Conservation (phyloP, 2,888 invertebrate genomes). For the Ptilodon capucinus region DNA sequence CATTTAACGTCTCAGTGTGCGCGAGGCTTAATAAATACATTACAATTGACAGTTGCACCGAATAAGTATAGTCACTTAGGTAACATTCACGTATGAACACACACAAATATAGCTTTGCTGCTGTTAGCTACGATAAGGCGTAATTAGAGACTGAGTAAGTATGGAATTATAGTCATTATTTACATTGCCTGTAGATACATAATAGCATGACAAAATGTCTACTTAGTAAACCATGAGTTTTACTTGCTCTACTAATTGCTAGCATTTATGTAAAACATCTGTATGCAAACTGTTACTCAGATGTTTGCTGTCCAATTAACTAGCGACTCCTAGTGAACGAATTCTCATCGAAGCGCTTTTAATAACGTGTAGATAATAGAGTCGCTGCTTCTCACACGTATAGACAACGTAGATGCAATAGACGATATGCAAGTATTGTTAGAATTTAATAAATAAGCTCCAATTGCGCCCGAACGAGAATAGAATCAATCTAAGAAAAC, state of each 20-base stretch:
- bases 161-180: background rate
- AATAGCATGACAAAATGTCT: background rate
- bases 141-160: background rate
- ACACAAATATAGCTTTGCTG: slow-evolving; percentile 27
- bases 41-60: slow-evolving; percentile 34
- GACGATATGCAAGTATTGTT: no score
- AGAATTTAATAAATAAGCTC: no score
- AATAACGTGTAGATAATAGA: no score
- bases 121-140: slow-evolving; percentile 11
- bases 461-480: slow-evolving; percentile 5
- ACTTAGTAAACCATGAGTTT: background rate
- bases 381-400: no score
- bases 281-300: no score
- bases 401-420: no score
- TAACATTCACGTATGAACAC: slow-evolving; percentile 24
- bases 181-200: background rate
- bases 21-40: slow-evolving; percentile 63
- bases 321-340: background rate
- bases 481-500: slow-evolving; percentile 24
- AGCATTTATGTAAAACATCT: no score
- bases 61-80: slow-evolving; percentile 27
- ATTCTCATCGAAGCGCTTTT: no score
- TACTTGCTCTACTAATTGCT: background rate
- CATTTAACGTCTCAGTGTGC: no score
- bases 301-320: no score